Conservation (phyloP, 2,797 vertebrate species). For the Manis pentadactyla region DNA sequence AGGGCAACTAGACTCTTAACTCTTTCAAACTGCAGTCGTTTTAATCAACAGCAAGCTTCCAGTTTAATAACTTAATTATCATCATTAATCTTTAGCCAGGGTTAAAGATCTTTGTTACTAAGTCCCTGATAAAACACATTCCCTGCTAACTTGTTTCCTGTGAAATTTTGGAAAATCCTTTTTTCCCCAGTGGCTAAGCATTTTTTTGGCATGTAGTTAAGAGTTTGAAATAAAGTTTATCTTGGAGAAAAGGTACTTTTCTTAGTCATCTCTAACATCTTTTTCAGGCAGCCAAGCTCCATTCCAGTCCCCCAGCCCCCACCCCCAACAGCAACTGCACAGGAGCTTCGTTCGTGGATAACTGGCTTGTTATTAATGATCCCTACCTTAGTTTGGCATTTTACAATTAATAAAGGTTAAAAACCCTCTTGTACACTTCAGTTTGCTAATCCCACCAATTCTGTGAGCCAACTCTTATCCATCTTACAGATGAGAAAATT, state of each 20-base stretch:
- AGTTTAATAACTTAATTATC: background rate
- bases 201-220: background rate
- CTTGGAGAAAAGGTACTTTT: background rate
- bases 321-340: fast-evolving
- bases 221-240: background rate
- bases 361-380: fast-evolving
- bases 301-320: fast-evolving
- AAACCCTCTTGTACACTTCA: too few species aligned
- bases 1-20: background rate
- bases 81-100: conserved; percentile 45
- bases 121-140: background rate
- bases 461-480: background rate
- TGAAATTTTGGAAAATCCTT: background rate
- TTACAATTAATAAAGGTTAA: too few species aligned
- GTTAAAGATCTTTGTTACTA: background rate
- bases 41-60: background rate
- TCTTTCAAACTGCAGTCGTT: background rate
- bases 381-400: background rate
- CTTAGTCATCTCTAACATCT: background rate
- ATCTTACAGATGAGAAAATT: background rate
- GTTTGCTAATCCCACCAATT: background rate
- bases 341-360: fast-evolving
- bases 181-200: background rate
- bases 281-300: background rate
- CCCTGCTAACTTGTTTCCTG: background rate